Evolutionary conservation across 2,888 invertebrate genomes (phyloP), one percentile per base, ranked within the genome.

Genomic region (Apeira syringaria): DNA sequence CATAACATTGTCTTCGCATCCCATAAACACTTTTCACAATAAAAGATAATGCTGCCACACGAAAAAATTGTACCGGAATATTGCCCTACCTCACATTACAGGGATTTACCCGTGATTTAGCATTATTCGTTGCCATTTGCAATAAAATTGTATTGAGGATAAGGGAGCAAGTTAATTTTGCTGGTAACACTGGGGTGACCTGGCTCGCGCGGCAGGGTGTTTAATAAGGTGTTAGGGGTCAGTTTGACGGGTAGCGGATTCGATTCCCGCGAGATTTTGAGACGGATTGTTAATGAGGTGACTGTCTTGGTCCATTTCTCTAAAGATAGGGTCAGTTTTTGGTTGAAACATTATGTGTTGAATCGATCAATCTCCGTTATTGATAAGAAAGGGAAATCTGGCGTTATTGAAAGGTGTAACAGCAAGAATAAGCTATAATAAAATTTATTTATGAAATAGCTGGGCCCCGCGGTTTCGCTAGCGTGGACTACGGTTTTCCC

Each of bases 71-170:
- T 49, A 68, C 60, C 62, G 66, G 55, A 56, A 61, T 67, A 69
- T 64, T 63, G 63, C 61, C 61, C 56, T 61, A 63, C 64, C 70
- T 70, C 63, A 65, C 62, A 76, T 74, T 72, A 69, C 45, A 50
- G 69, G 81, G 81, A 74, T 80, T 84, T 81, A 64, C 61, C 43
- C 55, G 73, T 81, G 82, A 84, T 84, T 80, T 84, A 81, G 68
- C 77, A 79, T 81, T 83, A 82, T 77, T 71, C 64, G 67, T 55
- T 47, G 64, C 77, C 74, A 71, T 81, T 80, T 73, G 82, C 84
- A 81, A 83, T 84, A 84, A 83, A 80, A 81, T 69, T 69, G 74
- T 74, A 78, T 73, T 72, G 78, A 67, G 81, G 79, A 77, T 80
- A 68, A 73, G 62, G 53, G 55, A 51, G 59, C 58, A 51, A 69